Percentiles rank a stretch among this genome's conserved stretches.
phyloP scores from a whole-genome alignment of 2,888 invertebrate genomes.

The Podotricha telesiphe region DNA sequence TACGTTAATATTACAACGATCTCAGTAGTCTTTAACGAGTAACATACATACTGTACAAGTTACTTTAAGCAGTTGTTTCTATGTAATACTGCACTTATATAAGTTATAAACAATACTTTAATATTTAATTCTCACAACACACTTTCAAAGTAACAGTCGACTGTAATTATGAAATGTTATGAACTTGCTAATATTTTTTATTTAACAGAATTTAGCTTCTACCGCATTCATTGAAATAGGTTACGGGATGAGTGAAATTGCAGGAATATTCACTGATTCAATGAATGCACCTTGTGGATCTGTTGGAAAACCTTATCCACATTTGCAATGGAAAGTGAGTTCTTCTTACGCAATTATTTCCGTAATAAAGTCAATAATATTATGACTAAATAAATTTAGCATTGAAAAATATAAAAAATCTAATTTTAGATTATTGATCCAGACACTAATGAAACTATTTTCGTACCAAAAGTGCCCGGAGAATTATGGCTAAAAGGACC shows the following conservation, averaged over 20 bases:
- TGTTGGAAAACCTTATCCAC: slow-evolving; percentile 25
- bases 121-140: no score
- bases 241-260: slow-evolving; percentile 32
- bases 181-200: slow-evolving; percentile 5
- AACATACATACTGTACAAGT: no score
- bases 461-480: slow-evolving; percentile 62
- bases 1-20: slow-evolving; percentile 38
- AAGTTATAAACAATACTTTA: no score
- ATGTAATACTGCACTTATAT: no score
- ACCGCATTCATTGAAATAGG: slow-evolving; percentile 11
- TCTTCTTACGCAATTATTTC: background rate
- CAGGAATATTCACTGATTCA: slow-evolving; percentile 21
- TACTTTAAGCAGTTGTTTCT: no score
- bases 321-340: slow-evolving; percentile 27
- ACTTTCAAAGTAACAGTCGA: no score
- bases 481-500: slow-evolving; percentile 67
- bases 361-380: no score
- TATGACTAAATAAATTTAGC: no score
- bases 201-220: slow-evolving; percentile 25
- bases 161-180: no score
- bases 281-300: slow-evolving; percentile 4
- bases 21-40: no score
- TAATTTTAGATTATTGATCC: slow-evolving; percentile 63
- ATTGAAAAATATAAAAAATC: background rate
- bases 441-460: slow-evolving; percentile 57